phyloP scores from a whole-genome alignment of 1,140 invertebrate genomes.

The Atta colombica region DNA sequence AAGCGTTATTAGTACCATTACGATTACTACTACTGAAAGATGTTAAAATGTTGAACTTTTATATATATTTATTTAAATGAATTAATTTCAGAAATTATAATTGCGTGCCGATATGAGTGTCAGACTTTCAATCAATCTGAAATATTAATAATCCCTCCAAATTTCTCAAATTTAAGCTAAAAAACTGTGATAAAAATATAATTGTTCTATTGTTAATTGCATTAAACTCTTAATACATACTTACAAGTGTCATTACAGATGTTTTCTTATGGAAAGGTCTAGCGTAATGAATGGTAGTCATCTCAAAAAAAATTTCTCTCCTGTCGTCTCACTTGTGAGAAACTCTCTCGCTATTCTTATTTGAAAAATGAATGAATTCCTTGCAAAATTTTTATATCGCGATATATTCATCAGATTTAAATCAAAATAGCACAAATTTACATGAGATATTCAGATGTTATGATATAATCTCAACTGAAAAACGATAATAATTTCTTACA shows the following conservation, averaged over 20 bases:
- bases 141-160: no score
- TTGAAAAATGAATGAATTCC: neutral
- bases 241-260: slow-evolving; percentile 28
- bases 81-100: no score
- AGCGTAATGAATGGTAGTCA: neutral
- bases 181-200: neutral
- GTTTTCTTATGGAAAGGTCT: neutral
- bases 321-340: neutral
- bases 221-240: slow-evolving; percentile 4
- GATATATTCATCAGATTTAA: neutral
- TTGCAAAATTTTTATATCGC: neutral
- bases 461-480: neutral
- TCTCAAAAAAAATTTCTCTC: slow-evolving; percentile 32
- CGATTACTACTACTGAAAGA: no score
- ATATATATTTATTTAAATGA: no score
- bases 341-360: neutral
- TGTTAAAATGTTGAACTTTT: no score
- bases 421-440: no score
- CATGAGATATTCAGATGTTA: neutral
- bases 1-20: no score
- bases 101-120: no score
- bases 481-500: neutral
- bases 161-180: no score
- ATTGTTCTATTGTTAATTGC: neutral
- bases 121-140: no score